A percentile compares a stretch with the other conserved stretches of the same genome.
Evolutionary conservation across 2,113 vertebrate species (phyloP).

Genomic region (Neotragus moschatus): DNA sequence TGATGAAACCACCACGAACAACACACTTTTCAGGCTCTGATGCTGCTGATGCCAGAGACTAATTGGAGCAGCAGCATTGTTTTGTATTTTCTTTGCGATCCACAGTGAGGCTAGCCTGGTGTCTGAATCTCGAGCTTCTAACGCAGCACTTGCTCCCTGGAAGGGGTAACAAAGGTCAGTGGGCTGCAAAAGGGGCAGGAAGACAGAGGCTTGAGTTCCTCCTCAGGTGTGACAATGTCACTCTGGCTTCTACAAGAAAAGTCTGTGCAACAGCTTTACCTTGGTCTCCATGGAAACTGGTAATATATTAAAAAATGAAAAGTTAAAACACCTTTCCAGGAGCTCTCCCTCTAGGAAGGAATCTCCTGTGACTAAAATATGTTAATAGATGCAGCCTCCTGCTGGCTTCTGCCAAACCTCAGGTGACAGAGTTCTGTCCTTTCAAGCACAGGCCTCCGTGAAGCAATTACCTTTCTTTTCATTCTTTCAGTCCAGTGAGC

Average conservation of each 20-base stretch:
- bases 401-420: background rate
- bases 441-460: background rate
- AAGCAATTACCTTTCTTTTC: background rate
- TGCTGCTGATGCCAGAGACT: background rate
- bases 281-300: constrained; percentile 62
- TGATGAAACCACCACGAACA: background rate
- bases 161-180: background rate
- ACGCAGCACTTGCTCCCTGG: background rate
- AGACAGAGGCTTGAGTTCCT: background rate
- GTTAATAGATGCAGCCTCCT: background rate
- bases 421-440: background rate
- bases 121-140: background rate
- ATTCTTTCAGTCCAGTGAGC: background rate
- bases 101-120: background rate
- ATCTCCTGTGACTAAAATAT: constrained; percentile 13
- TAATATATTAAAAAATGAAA: background rate
- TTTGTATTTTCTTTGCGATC: background rate
- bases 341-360: constrained; percentile 23
- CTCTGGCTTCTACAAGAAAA: background rate
- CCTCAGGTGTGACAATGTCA: background rate
- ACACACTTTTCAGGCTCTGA: background rate
- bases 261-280: background rate
- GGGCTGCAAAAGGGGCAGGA: background rate
- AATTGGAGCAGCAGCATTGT: background rate
- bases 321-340: constrained; percentile 12